Conservation (phyloP, 2,113 vertebrate species). For the Gambusia holbrooki region DNA sequence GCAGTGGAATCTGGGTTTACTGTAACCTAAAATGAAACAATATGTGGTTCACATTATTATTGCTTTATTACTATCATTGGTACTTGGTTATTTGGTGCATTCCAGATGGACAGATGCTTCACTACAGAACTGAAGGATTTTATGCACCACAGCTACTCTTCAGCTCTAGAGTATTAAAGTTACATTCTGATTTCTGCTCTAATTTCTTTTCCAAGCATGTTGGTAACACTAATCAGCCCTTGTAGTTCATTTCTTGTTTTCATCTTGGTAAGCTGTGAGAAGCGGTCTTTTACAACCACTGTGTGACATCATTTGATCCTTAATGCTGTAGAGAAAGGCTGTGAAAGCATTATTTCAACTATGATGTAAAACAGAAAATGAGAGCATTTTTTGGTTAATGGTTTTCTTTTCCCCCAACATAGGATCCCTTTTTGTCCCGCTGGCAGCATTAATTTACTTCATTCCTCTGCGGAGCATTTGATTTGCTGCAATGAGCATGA, state of each 20-base stretch:
- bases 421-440: slow-evolving; percentile 8
- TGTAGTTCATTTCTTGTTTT: slow-evolving; percentile 35
- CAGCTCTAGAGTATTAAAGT: slow-evolving; percentile 10
- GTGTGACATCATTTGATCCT: slow-evolving; percentile 44
- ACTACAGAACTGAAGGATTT: slow-evolving; percentile 20
- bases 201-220: slow-evolving; percentile 12
- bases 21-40: slow-evolving; percentile 12
- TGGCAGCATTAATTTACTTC: slow-evolving; percentile 81
- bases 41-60: slow-evolving; percentile 33
- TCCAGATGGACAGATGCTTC: slow-evolving; percentile 22
- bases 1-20: neutral
- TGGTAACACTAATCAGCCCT: slow-evolving; percentile 58
- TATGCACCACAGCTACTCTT: slow-evolving; percentile 29
- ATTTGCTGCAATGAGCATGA: slow-evolving; percentile 98
- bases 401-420: slow-evolving; percentile 24
- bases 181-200: slow-evolving; percentile 1
- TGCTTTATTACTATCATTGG: slow-evolving; percentile 50
- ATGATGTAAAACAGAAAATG: slow-evolving; percentile 25
- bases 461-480: slow-evolving; percentile 98
- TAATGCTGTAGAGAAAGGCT: slow-evolving; percentile 18
- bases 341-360: slow-evolving; percentile 17
- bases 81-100: slow-evolving; percentile 22
- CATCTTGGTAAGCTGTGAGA: slow-evolving; percentile 8
- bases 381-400: slow-evolving; percentile 41
- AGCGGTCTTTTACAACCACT: slow-evolving; percentile 16